A percentile compares a stretch with the other conserved stretches of the same genome.
Conservation (phyloP, 1,140 invertebrate species). For the Leucophenga varia region DNA sequence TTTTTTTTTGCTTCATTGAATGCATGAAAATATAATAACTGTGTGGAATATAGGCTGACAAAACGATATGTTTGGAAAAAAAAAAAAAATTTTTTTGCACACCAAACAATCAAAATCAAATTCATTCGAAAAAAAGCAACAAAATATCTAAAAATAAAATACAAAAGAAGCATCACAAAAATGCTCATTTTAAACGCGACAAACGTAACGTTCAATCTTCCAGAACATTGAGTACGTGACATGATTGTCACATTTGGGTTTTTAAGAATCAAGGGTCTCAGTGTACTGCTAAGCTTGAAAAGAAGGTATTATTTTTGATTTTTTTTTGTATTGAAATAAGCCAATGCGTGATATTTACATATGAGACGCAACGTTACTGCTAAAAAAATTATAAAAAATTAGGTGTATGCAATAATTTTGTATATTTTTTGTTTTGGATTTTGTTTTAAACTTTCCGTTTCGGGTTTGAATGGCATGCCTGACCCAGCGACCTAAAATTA, state of each 20-base stretch:
- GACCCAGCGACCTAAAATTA: slow-evolving; percentile 47
- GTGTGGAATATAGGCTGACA: background rate
- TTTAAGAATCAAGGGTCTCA: no score
- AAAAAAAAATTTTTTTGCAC: background rate
- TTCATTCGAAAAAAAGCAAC: slow-evolving; percentile 19
- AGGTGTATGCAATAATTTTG: no score
- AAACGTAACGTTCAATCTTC: slow-evolving; percentile 56
- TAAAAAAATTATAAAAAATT: no score
- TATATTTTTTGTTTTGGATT: background rate
- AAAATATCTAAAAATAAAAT: slow-evolving; percentile 12
- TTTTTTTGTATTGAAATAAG: no score
- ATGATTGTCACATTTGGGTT: slow-evolving; percentile 49
- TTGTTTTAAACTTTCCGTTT: slow-evolving; percentile 22
- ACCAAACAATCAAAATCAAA: slow-evolving; percentile 53
- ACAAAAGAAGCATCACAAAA: slow-evolving; percentile 13
- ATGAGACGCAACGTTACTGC: no score
- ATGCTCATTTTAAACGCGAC: slow-evolving; percentile 55
- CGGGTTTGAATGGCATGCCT: slow-evolving; percentile 15
- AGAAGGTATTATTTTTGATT: no score
- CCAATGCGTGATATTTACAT: no score
- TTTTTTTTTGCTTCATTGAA: no score
- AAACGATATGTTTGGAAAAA: no score
- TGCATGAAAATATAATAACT: background rate
- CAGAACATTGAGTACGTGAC: slow-evolving; percentile 54
- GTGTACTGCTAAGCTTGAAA: no score